Conservation (phyloP, 2,888 invertebrate genomes). For the Aplocera efformata region DNA sequence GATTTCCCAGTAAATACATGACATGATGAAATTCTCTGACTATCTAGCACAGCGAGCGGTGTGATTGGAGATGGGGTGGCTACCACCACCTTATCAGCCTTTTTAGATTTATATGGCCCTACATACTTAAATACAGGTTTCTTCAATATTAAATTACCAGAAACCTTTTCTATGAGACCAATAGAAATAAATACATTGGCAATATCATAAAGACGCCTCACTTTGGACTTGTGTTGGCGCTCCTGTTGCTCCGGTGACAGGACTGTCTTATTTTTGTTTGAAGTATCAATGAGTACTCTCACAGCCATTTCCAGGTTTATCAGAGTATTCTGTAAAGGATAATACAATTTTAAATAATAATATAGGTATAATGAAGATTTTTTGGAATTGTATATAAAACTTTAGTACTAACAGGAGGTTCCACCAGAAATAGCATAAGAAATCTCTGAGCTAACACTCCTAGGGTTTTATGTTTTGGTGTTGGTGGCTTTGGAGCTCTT, state of each 20-base stretch:
- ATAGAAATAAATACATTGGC: slow-evolving; percentile 88
- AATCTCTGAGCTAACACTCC: slow-evolving; percentile 86
- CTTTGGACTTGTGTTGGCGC: slow-evolving; percentile 83
- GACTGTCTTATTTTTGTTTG: slow-evolving; percentile 69
- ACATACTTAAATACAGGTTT: slow-evolving; percentile 85
- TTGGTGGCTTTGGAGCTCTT: slow-evolving; percentile 66
- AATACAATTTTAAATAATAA: not conserved
- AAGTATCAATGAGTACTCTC: slow-evolving; percentile 80
- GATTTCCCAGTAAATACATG: slow-evolving; percentile 64
- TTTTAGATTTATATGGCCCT: slow-evolving; percentile 73
- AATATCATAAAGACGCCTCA: slow-evolving; percentile 87
- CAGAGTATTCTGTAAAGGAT: slow-evolving; percentile 77
- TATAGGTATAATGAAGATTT: not conserved
- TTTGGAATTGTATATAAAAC: not conserved
- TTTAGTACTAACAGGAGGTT: slow-evolving; percentile 76
- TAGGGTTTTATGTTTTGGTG: slow-evolving; percentile 83
- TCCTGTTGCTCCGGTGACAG: slow-evolving; percentile 74
- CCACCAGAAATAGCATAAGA: slow-evolving; percentile 85
- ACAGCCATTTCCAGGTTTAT: slow-evolving; percentile 85
- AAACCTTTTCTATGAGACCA: slow-evolving; percentile 85
- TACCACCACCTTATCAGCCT: slow-evolving; percentile 46
- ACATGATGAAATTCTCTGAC: slow-evolving; percentile 47
- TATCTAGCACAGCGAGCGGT: slow-evolving; percentile 53
- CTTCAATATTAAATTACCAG: slow-evolving; percentile 80
- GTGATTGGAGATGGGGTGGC: slow-evolving; percentile 63